phyloP scores from a whole-genome alignment of 1,140 invertebrate genomes.

The Augochlora pura region DNA sequence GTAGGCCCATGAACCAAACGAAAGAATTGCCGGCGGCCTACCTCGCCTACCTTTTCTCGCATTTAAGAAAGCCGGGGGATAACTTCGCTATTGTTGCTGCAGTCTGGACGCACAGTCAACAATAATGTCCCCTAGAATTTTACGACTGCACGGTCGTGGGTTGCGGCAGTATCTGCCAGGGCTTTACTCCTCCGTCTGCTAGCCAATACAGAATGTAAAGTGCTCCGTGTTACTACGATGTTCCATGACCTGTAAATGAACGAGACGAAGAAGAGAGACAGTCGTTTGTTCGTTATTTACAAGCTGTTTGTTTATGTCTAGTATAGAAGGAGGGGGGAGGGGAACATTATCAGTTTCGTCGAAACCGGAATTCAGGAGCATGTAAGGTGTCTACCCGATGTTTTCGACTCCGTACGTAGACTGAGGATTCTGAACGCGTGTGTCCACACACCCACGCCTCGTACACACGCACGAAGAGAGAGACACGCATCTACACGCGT shows the following conservation, averaged over 20 bases:
- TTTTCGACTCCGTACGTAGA: conserved; percentile 59
- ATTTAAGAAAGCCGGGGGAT: background rate
- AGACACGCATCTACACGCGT: background rate
- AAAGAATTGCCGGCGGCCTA: background rate
- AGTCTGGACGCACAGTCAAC: background rate
- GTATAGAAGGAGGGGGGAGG: too few species aligned
- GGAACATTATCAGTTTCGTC: conserved; percentile 16
- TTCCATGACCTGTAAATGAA: conserved; percentile 19
- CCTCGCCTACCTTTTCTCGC: background rate
- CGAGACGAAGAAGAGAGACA: background rate
- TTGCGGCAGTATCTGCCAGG: background rate
- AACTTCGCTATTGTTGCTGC: background rate
- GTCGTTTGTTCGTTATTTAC: conserved; percentile 15
- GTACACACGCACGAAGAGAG: background rate
- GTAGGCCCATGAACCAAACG: background rate
- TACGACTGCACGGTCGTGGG: background rate
- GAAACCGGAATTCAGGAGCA: conserved; percentile 46
- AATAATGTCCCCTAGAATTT: conserved; percentile 14
- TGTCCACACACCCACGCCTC: conserved; percentile 39
- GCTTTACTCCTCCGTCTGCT: background rate
- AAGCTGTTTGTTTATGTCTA: conserved; percentile 41
- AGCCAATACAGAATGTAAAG: background rate
- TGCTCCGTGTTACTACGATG: too few species aligned
- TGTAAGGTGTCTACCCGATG: conserved; percentile 51
- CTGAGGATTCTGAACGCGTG: conserved; percentile 51